Evolutionary conservation across 2,113 vertebrate species (phyloP), one percentile per base, ranked within the genome.

Genomic region (Podocnemis expansa): DNA sequence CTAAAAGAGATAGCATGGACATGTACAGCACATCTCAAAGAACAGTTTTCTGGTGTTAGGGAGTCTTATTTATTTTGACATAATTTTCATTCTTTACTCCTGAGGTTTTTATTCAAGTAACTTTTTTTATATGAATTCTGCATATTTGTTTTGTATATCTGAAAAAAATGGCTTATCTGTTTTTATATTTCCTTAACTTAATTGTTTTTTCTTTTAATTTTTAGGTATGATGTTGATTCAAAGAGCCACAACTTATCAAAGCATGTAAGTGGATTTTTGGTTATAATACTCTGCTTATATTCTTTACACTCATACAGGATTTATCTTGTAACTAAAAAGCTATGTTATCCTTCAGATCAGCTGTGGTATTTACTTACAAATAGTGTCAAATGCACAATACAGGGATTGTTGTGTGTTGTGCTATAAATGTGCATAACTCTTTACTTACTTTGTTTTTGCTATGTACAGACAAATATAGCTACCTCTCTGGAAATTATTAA

Each of bases 191-290:
- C 27, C 27, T 93, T 24, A 60, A 51, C 52, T 76, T 3, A 87
- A 78, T 47, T 63, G 91, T 49, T 86, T 80, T 88, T 91, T 95
- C 90, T 97, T 94, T 91, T 85, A 55, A 94, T 94, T 97, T 97
- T 47, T 92, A 99, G 99, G 98, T 99, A 99, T 41, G 99, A 99
- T 93, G 99, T 99, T 60, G 99, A 99, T 97, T 99, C 99, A 2
- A 99, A 99, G 98, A 99, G 99, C 55, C 98, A 98, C 93, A 99
- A 99, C 96, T 98, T 99, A 55, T 99, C 99, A 34, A 99, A 99
- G 97, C 99, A 99, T 80, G 99, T 99, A 98, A 99, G 99, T 94
- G 79, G 60, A 92, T 67, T n/a, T 47, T 45, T 93, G 1, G 0
- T 41, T 93, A 2, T 82, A 89, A 2, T 16, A 52, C 13, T 81